Conservation (phyloP, 2,113 vertebrate species). For the Acrocephalus kingi region DNA sequence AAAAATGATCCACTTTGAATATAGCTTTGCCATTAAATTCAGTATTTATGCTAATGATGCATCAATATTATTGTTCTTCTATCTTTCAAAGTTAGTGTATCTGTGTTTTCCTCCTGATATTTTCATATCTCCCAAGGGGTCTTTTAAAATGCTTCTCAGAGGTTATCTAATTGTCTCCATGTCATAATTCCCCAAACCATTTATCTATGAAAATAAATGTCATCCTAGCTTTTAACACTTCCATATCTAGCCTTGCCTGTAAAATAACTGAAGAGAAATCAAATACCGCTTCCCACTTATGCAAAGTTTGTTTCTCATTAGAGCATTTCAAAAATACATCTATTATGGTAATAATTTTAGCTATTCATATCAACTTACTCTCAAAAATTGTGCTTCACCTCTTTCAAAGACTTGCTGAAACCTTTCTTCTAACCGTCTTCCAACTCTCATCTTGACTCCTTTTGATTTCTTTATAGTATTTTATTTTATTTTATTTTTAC, state of each 20-base stretch:
- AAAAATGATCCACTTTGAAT: neutral
- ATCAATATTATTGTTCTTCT: neutral
- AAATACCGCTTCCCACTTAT: neutral
- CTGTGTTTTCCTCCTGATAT: neutral
- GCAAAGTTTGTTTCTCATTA: neutral
- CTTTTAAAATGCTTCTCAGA: neutral
- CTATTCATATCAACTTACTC: neutral
- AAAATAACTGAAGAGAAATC: neutral
- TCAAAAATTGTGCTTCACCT: neutral
- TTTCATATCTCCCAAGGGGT: neutral
- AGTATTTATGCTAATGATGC: neutral
- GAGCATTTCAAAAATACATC: neutral
- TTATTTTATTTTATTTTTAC: neutral
- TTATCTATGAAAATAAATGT: neutral
- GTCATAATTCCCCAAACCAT: neutral
- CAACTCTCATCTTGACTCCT: neutral
- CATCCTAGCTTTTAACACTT: neutral
- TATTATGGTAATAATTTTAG: neutral
- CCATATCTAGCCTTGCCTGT: neutral
- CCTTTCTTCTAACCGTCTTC: neutral
- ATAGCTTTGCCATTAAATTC: neutral
- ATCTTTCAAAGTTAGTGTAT: neutral
- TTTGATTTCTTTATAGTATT: neutral
- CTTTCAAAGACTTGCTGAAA: neutral
- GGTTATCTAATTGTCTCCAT: neutral